Conservation (phyloP, 1,140 invertebrate species). For the Brachionus manjavacas region DNA sequence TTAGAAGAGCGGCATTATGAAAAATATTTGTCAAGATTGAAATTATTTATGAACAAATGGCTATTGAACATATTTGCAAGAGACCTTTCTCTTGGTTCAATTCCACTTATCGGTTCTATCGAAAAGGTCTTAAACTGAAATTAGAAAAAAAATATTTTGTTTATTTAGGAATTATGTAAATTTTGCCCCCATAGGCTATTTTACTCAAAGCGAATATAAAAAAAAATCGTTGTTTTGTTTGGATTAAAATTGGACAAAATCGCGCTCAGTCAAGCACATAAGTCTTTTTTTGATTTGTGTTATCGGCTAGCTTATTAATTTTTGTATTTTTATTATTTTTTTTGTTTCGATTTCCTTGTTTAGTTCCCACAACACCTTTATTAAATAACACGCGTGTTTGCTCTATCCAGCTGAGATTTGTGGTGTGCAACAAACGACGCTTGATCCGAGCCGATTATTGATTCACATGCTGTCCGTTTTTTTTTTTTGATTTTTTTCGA, state of each 20-base stretch:
- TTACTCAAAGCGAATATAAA: not conserved
- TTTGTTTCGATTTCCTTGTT: not conserved
- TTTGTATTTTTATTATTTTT: too few relatives aligned
- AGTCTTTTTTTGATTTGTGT: not conserved
- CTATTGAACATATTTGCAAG: not conserved
- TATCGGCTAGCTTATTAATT: not conserved
- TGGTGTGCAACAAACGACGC: not conserved
- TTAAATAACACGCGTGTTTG: constrained; percentile 25
- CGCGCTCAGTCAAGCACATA: not conserved
- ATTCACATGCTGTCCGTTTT: not conserved
- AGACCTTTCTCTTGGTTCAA: not conserved
- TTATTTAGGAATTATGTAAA: constrained; percentile 1
- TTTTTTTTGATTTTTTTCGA: not conserved
- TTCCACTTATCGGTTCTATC: not conserved
- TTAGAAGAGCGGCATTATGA: not conserved
- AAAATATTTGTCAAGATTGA: not conserved
- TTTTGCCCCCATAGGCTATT: not conserved
- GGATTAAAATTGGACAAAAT: not conserved
- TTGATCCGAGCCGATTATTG: not conserved
- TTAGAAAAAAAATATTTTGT: not conserved
- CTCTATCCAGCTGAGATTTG: not conserved
- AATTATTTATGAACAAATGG: not conserved
- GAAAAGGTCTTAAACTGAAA: not conserved
- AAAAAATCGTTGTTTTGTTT: not conserved
- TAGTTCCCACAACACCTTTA: constrained; percentile 9